Evolutionary conservation across 2,888 invertebrate genomes (phyloP).

Genomic region (Parasteatoda lunata): DNA sequence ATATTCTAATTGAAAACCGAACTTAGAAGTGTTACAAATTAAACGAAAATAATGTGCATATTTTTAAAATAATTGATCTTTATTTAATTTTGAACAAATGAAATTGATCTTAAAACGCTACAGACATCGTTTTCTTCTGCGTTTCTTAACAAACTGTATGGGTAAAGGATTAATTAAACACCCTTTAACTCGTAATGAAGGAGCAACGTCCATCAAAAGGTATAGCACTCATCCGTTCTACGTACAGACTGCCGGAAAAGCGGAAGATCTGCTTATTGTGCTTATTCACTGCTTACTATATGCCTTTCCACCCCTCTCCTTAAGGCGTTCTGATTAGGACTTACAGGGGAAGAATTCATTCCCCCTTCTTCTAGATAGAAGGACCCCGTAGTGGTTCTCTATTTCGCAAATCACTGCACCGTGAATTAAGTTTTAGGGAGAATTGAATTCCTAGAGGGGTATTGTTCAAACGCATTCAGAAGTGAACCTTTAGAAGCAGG

Average conservation of each 20-base stretch:
- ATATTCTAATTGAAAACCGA: too few species aligned
- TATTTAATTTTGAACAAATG: not conserved
- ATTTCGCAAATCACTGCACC: slow-evolving; percentile 39
- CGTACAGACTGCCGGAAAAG: slow-evolving; percentile 27
- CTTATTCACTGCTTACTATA: slow-evolving; percentile 34
- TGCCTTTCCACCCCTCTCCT: slow-evolving; percentile 15
- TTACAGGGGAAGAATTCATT: slow-evolving; percentile 31
- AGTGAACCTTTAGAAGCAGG: slow-evolving; percentile 46
- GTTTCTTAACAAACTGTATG: not conserved
- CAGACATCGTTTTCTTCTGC: not conserved
- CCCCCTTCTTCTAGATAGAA: slow-evolving; percentile 1
- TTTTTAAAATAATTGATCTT: too few species aligned
- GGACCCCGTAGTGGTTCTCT: slow-evolving; percentile 13
- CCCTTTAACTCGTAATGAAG: slow-evolving; percentile 1
- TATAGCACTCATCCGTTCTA: slow-evolving; percentile 29
- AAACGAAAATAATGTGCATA: too few species aligned
- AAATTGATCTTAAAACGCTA: not conserved
- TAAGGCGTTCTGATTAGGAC: slow-evolving; percentile 39
- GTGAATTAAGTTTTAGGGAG: slow-evolving; percentile 47
- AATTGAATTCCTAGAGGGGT: slow-evolving; percentile 40
- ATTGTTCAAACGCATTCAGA: slow-evolving; percentile 50
- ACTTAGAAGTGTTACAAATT: too few species aligned
- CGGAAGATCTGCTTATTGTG: slow-evolving; percentile 39
- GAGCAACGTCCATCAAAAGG: slow-evolving; percentile 16
- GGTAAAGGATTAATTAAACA: slow-evolving; percentile 11